Base-by-base conservation (phyloP, 2,888 invertebrate species). In the Carterocephalus palaemon region DNA sequence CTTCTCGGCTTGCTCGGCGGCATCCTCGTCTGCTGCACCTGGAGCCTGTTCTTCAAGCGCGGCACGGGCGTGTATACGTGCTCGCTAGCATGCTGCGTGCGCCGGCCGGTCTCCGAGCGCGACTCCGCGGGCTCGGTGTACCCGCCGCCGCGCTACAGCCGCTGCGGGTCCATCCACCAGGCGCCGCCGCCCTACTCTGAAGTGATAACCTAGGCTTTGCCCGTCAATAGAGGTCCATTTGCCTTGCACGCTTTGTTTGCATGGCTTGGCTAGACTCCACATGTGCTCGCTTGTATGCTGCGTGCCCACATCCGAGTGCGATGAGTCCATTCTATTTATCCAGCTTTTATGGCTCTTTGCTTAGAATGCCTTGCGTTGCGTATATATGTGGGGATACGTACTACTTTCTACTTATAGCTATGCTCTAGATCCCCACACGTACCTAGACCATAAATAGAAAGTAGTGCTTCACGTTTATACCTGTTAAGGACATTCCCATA, bases 111-210 rank as follows among this genome's bases (percentile, higher is more conserved):
- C 9, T 93, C 93, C 0, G 93, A 94, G 60, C 91, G 91, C 15
- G 93, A 93, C 70, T 94, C 93, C 0, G 91, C 93, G 2, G 93
- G 93, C 23, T 94, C 94, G 1, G 92, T 93, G 62, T 95, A 93
- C 75, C 92, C 92, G 0, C 95, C 95, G 4, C 95, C 95, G 0
- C 92, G 93, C 60, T 95, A 95, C 73, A 93, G 93, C 69, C 91
- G 94, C 66, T 95, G 95, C 66, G 92, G 92, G 48, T 94, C 94
- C 46, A 93, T 95, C 70, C 93, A 93, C 64, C 93, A 93, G 68
- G 91, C 92, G 1, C 95, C 95, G 16, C 94, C 94, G 10, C 95
- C 95, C 1, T 95, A 95, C 76, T 92, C 93, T 49, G 61, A 39
- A 20, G 29, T 64, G 53, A 60, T 56, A 57, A 52, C 46, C 24